These are phyloP conservation scores for Grantiella picta DNA, from an alignment of 2,113 vertebrate species.

Conservation along the genomic window DNA sequence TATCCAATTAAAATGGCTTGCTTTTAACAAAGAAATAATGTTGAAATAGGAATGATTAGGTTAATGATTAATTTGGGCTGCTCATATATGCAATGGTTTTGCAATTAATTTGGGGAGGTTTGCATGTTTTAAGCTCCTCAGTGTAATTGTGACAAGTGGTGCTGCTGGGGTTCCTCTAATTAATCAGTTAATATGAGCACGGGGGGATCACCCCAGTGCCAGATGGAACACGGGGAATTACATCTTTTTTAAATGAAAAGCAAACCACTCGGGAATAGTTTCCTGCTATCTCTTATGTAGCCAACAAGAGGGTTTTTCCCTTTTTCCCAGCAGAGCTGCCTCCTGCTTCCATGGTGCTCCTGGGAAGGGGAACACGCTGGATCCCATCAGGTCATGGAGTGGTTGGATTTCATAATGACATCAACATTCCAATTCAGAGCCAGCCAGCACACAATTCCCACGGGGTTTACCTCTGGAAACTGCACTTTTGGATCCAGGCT, in stretches of 20 bases:
- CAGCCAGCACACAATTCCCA: not conserved
- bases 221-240: not conserved
- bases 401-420: not conserved
- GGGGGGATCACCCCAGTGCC: not conserved
- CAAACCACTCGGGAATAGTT: not conserved
- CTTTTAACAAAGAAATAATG: constrained; percentile 18
- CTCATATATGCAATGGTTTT: not conserved
- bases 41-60: not conserved
- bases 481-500: not conserved
- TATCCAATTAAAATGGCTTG: constrained; percentile 24
- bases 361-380: not conserved
- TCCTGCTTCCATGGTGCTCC: accelerated
- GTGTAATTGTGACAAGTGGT: not conserved
- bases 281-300: not conserved
- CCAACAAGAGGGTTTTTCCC: accelerated
- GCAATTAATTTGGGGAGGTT: constrained; percentile 13
- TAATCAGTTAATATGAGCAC: not conserved
- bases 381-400: not conserved
- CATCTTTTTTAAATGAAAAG: not conserved
- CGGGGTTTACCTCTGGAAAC: not conserved
- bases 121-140: not conserved
- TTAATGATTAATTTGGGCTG: constrained; percentile 37
- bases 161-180: not conserved
- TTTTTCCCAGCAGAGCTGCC: not conserved
- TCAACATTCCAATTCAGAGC: not conserved